These are phyloP conservation scores for Scaptomyza pallida DNA, from an alignment of 1,140 invertebrate species.

Conservation along the genomic window DNA sequence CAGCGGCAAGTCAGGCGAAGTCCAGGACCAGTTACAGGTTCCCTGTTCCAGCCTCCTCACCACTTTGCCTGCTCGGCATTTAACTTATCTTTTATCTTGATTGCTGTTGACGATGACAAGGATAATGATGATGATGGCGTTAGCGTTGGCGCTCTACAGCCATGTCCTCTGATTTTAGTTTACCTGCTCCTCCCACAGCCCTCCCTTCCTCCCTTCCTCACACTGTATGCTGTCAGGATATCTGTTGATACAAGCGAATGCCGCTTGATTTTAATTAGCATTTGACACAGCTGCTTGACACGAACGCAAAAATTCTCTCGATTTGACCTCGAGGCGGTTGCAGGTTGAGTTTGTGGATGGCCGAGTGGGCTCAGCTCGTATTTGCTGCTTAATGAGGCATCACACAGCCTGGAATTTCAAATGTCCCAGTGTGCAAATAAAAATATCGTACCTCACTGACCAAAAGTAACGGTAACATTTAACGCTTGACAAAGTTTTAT, in stretches of 20 bases:
- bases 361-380: no score
- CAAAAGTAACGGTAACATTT: slow-evolving; percentile 56
- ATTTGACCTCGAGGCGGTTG: not conserved
- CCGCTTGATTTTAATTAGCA: slow-evolving; percentile 82
- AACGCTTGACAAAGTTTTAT: slow-evolving; percentile 62
- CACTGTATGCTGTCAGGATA: slow-evolving; percentile 34
- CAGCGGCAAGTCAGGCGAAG: slow-evolving; percentile 16
- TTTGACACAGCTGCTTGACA: slow-evolving; percentile 80
- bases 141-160: slow-evolving; percentile 25
- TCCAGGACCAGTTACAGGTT: slow-evolving; percentile 4
- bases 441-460: slow-evolving; percentile 51
- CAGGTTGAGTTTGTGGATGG: slow-evolving; percentile 2
- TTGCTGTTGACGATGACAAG: slow-evolving; percentile 82
- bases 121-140: slow-evolving; percentile 79
- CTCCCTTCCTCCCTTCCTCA: no score
- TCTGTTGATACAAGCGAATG: slow-evolving; percentile 75
- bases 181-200: slow-evolving; percentile 41
- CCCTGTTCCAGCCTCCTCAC: slow-evolving; percentile 7
- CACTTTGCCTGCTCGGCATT: slow-evolving; percentile 54
- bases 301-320: slow-evolving; percentile 25
- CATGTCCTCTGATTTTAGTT: slow-evolving; percentile 61
- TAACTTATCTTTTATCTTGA: slow-evolving; percentile 83
- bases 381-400: slow-evolving; percentile 71
- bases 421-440: slow-evolving; percentile 72
- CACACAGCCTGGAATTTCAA: slow-evolving; percentile 61